Conservation (phyloP, 2,888 invertebrate genomes). For the Microplitis manilae region DNA sequence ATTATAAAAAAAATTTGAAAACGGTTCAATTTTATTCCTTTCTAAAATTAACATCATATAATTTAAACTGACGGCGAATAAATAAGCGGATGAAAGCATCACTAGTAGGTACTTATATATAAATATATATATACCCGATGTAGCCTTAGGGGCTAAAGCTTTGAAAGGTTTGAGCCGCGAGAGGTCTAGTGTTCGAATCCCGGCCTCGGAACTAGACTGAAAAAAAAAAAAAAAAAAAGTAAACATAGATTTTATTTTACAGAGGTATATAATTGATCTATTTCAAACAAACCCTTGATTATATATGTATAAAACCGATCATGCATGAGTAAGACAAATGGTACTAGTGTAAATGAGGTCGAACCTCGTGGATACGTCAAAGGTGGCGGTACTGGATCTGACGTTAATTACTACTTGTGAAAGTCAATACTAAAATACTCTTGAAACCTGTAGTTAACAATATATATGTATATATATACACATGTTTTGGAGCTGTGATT, state of each 20-base stretch:
- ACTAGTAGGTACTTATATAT: too few relatives aligned
- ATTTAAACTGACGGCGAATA: too few relatives aligned
- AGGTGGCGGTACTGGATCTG: conserved; percentile 59
- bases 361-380: conserved; percentile 59
- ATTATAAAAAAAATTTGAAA: too few relatives aligned
- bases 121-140: too few relatives aligned
- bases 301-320: not conserved
- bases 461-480: not conserved
- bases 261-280: not conserved
- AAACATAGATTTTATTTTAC: not conserved
- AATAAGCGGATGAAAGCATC: too few relatives aligned
- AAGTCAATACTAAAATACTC: conserved; percentile 45
- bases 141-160: too few relatives aligned
- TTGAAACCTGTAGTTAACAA: not conserved
- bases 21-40: too few relatives aligned
- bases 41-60: too few relatives aligned
- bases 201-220: too few relatives aligned
- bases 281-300: not conserved
- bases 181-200: too few relatives aligned
- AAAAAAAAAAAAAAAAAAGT: too few relatives aligned
- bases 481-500: conserved; percentile 5
- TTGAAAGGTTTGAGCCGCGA: too few relatives aligned
- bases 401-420: conserved; percentile 65
- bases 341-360: conserved; percentile 58
- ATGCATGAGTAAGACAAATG: conserved; percentile 58